These are phyloP conservation scores for Rhorus exstirpatorius DNA, from an alignment of 2,888 invertebrate species.

Conservation along the genomic window DNA sequence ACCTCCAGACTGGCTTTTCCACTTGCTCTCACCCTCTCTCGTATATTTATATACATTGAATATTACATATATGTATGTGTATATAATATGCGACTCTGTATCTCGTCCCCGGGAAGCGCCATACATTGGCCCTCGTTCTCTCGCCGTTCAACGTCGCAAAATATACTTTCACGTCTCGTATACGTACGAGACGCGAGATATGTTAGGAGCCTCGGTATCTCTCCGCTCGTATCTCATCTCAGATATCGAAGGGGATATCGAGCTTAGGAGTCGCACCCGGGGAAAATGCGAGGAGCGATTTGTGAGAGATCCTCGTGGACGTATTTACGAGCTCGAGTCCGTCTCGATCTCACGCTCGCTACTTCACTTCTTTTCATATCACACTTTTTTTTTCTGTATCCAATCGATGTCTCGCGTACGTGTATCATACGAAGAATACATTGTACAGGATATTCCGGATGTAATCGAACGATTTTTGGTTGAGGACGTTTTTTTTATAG, in stretches of 20 bases:
- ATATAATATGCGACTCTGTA: slow-evolving; percentile 64
- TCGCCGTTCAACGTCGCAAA: slow-evolving; percentile 62
- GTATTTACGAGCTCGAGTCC: slow-evolving; percentile 81
- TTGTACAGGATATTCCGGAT: background rate
- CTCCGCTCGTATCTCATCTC: slow-evolving; percentile 74
- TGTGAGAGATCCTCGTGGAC: slow-evolving; percentile 79
- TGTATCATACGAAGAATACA: slow-evolving; percentile 12
- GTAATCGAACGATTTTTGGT: background rate
- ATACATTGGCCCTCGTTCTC: slow-evolving; percentile 56
- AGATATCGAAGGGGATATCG: slow-evolving; percentile 76
- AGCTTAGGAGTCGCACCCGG: slow-evolving; percentile 58
- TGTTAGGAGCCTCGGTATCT: slow-evolving; percentile 44
- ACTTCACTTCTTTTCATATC: slow-evolving; percentile 70
- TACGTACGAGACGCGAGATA: slow-evolving; percentile 51
- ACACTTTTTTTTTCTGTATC: slow-evolving; percentile 60
- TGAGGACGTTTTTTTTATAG: background rate
- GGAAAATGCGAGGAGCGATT: slow-evolving; percentile 78
- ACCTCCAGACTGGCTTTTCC: slow-evolving; percentile 49
- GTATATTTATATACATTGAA: slow-evolving; percentile 17
- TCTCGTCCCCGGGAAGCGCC: slow-evolving; percentile 50
- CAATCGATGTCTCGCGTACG: slow-evolving; percentile 53
- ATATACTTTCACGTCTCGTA: slow-evolving; percentile 62
- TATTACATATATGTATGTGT: slow-evolving; percentile 10
- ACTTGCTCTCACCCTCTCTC: slow-evolving; percentile 56
- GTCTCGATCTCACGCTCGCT: slow-evolving; percentile 71